phyloP scores from a whole-genome alignment of 2,888 invertebrate genomes.

The Platerodrilus igneus region DNA sequence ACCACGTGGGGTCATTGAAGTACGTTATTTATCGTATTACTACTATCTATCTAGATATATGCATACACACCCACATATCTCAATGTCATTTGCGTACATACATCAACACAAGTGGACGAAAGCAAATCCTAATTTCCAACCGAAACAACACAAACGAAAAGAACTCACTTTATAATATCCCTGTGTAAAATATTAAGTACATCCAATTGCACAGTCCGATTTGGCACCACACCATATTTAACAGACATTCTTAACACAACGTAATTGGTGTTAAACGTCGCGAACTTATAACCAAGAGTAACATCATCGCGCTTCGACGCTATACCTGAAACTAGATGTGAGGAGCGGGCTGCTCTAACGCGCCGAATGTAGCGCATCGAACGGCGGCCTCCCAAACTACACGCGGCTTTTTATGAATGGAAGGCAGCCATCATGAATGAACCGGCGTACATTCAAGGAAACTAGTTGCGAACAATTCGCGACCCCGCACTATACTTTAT shows the following conservation, averaged over 20 bases:
- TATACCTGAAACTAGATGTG: conserved; percentile 18
- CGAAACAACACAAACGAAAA: conserved; percentile 9
- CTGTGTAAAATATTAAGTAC: conserved; percentile 21
- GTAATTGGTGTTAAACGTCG: conserved; percentile 18
- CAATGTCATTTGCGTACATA: conserved; percentile 40
- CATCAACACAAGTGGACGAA: conserved; percentile 39
- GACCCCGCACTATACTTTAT: conserved; percentile 30
- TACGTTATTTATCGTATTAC: conserved; percentile 2
- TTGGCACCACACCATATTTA: conserved; percentile 24
- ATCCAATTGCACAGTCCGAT: conserved; percentile 18
- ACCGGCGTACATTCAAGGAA: conserved; percentile 53
- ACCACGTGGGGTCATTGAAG: background rate
- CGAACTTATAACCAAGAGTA: conserved; percentile 28
- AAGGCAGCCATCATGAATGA: conserved; percentile 69
- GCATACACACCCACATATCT: conserved; percentile 40
- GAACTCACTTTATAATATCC: conserved; percentile 21
- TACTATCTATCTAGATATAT: too few species aligned
- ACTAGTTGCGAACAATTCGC: conserved; percentile 40
- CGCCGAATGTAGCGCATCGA: conserved; percentile 42
- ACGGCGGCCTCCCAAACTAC: conserved; percentile 41
- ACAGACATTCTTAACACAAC: conserved; percentile 21
- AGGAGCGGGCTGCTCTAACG: conserved; percentile 25
- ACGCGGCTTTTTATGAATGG: conserved; percentile 67
- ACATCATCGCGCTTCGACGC: conserved; percentile 22
- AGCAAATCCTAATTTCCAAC: conserved; percentile 13